Conservation (phyloP, 2,113 vertebrate species). For the Terrapene triunguis region DNA sequence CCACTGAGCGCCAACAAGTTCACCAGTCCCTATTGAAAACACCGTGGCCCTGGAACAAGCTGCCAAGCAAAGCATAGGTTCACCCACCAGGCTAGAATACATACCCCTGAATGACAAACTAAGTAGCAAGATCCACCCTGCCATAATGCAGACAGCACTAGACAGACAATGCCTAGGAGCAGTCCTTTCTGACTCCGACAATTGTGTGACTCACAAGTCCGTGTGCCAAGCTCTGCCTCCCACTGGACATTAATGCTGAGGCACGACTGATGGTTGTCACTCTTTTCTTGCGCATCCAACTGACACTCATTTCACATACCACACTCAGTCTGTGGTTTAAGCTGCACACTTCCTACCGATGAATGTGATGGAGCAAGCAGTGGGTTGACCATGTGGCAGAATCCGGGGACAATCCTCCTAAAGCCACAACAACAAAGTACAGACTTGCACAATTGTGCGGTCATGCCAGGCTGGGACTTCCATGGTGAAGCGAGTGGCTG, state of each 20-base stretch:
- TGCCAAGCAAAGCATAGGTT: neutral
- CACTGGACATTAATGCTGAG: neutral
- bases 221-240: accelerated
- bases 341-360: neutral
- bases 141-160: accelerated
- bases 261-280: neutral
- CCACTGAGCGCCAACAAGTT: neutral
- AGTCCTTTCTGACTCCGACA: neutral
- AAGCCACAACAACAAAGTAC: neutral
- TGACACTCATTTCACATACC: neutral
- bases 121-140: accelerated
- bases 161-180: neutral
- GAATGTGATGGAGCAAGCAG: accelerated
- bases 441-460: neutral
- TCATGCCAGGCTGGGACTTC: neutral
- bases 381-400: accelerated
- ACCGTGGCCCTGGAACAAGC: no score
- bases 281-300: neutral
- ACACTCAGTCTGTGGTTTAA: neutral
- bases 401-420: accelerated
- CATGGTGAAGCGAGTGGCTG: neutral
- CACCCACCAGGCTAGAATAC: neutral
- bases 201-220: accelerated
- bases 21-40: accelerated
- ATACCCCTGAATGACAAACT: accelerated